Evolutionary conservation across 2,797 vertebrate genomes (phyloP), one percentile per base, ranked within the genome.

Genomic region (Microcaecilia unicolor): DNA sequence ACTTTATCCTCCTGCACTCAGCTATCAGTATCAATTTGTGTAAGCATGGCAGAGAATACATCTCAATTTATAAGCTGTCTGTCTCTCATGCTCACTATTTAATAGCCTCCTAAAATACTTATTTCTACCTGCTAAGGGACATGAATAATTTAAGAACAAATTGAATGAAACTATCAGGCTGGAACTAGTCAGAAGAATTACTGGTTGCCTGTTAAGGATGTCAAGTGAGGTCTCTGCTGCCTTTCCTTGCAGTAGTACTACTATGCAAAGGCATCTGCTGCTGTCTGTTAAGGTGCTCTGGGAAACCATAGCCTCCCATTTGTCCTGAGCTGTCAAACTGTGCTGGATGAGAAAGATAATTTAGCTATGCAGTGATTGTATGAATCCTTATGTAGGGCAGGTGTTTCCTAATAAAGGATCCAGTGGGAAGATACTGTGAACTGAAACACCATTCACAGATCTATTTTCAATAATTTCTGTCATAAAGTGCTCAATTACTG

Each of bases 11-110:
- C n/a, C n/a, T n/a, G 16, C 34, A 38, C 36, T 50, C 13, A 48
- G 34, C 18, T 48, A 65, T 56, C 38, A 55, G 55, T 65, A 44
- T 48, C 47, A 57, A 45, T 53, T 11, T 61, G 25, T 49, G 49
- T 29, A 24, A 62, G 51, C 29, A 42, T 16, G 32, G 53, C 69
- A 52, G 28, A 53, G 12, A 53, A 40, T 6, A 32, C 25, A 47
- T 34, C 25, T 55, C 38, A 43, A 65, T 64, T 67, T 58, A 37
- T 37, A 55, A 67, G 28, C 16, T 46, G 33, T 20, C 55, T 41
- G 47, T 39, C 41, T 54, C 23, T 28, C 18, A 29, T 19, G 34
- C 16, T 47, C 21, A 26, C 15, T 34, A 14, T 38, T 37, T 43
- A 48, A 53, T 18, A 37, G 36, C 19, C 28, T 40, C 26, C 14